phyloP scores from a whole-genome alignment of 2,113 vertebrate genomes.

The Heterochromis multidens region DNA sequence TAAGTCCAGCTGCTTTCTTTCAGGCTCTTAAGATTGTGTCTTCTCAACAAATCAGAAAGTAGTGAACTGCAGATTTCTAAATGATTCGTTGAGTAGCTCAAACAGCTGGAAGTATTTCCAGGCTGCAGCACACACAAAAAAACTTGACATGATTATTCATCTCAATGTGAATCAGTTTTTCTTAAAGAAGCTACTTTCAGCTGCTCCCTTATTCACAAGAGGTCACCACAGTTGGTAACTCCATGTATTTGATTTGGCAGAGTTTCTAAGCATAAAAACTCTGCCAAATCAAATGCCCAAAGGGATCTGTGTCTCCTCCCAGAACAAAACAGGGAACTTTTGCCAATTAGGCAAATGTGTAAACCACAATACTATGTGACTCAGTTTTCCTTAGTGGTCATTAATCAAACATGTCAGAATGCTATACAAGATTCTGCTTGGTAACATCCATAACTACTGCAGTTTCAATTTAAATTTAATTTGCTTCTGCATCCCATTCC shows the following conservation, averaged over 20 bases:
- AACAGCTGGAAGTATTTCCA: neutral
- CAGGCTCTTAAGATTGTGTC: no score
- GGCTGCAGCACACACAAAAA: neutral
- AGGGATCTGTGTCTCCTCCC: neutral
- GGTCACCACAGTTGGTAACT: neutral
- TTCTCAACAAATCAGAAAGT: neutral
- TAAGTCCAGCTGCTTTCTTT: no score
- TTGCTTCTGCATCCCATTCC: neutral
- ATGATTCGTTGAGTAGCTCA: neutral
- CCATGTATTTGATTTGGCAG: neutral
- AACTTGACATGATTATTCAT: neutral
- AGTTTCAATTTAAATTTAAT: neutral
- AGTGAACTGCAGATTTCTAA: neutral
- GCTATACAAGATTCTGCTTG: neutral
- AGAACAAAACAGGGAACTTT: neutral
- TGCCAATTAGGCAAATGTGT: neutral
- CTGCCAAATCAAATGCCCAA: neutral
- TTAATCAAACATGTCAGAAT: neutral
- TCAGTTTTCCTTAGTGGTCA: neutral
- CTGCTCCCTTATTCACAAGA: neutral
- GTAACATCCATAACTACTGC: neutral
- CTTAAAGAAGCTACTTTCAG: neutral
- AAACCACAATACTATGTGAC: neutral
- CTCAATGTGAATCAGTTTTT: neutral
- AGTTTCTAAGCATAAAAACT: no score